Evolutionary conservation across 2,113 vertebrate genomes (phyloP).

Genomic region (Trematomus loennbergii): DNA sequence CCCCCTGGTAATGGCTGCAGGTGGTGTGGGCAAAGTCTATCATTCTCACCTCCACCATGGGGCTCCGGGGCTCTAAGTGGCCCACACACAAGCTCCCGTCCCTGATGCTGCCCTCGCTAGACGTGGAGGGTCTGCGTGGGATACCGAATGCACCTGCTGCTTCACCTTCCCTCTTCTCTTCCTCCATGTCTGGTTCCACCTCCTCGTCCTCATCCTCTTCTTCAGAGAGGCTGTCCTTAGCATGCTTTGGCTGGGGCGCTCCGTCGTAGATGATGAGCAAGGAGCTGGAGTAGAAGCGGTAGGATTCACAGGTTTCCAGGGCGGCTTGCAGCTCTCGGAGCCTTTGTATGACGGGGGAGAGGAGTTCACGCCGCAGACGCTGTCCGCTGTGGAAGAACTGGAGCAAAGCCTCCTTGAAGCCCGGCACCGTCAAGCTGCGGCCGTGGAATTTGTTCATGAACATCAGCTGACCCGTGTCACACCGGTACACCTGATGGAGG

Average conservation of each 20-base stretch:
- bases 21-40: constrained; percentile 99
- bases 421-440: constrained; percentile 91
- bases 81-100: constrained; percentile 39
- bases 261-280: constrained; percentile 97
- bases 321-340: constrained; percentile 92
- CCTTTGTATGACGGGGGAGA: constrained; percentile 91
- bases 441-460: constrained; percentile 99
- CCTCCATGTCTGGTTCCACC: constrained; percentile 72
- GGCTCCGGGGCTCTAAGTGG: constrained; percentile 79
- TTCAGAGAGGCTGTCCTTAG: constrained; percentile 84
- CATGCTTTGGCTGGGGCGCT: constrained; percentile 85
- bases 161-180: constrained; percentile 78
- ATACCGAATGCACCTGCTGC: constrained; percentile 70
- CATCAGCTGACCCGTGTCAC: constrained; percentile 93
- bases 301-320: constrained; percentile 94
- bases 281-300: constrained; percentile 97
- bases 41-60: constrained; percentile 92
- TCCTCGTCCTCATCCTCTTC: constrained; percentile 82
- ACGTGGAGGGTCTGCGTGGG: constrained; percentile 43
- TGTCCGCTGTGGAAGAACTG: constrained; percentile 96
- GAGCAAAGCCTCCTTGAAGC: constrained; percentile 96
- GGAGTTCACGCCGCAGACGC: constrained; percentile 90
- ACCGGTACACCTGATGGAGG: constrained; percentile 90
- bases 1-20: constrained; percentile 93
- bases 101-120: constrained; percentile 50